phyloP scores from a whole-genome alignment of 2,113 vertebrate species.

The Otocyon megalotis region DNA sequence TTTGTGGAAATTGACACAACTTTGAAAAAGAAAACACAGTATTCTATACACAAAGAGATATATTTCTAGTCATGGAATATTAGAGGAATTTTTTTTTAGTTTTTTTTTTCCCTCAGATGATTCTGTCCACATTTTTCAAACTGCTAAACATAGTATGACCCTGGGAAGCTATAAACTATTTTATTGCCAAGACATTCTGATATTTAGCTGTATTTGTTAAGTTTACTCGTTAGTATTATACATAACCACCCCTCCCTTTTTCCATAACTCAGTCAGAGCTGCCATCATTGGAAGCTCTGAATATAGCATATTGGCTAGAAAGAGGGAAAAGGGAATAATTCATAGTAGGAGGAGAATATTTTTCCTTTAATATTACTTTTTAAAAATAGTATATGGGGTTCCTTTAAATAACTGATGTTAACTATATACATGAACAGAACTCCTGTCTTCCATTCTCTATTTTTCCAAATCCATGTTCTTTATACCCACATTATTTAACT shows the following conservation, averaged over 20 bases:
- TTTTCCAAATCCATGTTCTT: background rate
- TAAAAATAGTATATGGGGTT: background rate
- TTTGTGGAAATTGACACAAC: background rate
- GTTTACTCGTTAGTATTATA: background rate
- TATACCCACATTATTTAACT: background rate
- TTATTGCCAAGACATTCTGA: background rate
- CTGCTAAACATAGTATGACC: background rate
- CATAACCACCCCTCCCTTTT: background rate
- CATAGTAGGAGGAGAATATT: background rate
- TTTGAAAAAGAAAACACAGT: background rate
- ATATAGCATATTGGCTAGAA: background rate
- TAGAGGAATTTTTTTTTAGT: background rate
- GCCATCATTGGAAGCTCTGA: background rate
- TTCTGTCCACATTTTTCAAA: background rate
- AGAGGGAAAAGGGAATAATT: background rate
- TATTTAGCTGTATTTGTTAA: background rate
- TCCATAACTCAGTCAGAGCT: background rate
- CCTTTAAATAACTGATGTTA: background rate
- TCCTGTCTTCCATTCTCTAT: background rate
- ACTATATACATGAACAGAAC: background rate
- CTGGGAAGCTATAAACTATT: background rate
- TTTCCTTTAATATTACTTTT: background rate
- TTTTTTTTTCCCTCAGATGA: background rate
- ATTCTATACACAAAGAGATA: background rate
- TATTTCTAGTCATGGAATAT: background rate